Evolutionary conservation across 2,888 invertebrate species (phyloP), one percentile per base, ranked within the genome.

Genomic region (Drosophila kanekoi): DNA sequence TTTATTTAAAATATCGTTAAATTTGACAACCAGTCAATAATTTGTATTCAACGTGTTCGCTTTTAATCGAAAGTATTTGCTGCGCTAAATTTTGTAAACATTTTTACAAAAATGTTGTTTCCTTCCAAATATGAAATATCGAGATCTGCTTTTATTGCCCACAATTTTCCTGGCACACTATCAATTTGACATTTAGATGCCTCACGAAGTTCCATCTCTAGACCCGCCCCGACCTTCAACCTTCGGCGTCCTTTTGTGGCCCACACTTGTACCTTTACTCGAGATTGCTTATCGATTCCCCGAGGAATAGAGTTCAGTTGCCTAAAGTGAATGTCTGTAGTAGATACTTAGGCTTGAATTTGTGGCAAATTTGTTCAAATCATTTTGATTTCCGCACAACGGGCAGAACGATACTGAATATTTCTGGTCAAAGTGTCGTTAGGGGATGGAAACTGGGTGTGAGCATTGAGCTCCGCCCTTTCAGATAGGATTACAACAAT

Each of bases 321-420:
- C 47, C 53, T 40, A 49, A 48, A 72, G 57, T 59, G 63, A 64
- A 58, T 67, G 44, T 52, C 43, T 40, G 32, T n/a, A 32, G 40
- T 13, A 40, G n/a, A 47, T 68, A 56, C 75, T 75, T 67, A 68
- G 66, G 61, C 68, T 66, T 51, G 65, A 73, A 74, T 77, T 78
- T 74, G 83, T 61, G 83, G 69, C 66, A 77, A 83, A 77, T 83
- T 82, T 80, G 67, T 68, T 73, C 65, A 74, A 74, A 78, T 78
- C 54, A 67, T 49, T 54, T 60, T 58, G 60, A 64, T 72, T 69
- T 64, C 18, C 38, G 20, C 53, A 11, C 6, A 28, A 28, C 8
- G 35, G 38, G 60, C 60, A 52, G 56, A 77, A 57, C 52, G 35
- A 66, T 57, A 51, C 40, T 11, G 47, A 53, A 64, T 61, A 44